Evolutionary conservation across 2,797 vertebrate species (phyloP), one percentile per base, ranked within the genome.

Genomic region (Fratercula arctica): DNA sequence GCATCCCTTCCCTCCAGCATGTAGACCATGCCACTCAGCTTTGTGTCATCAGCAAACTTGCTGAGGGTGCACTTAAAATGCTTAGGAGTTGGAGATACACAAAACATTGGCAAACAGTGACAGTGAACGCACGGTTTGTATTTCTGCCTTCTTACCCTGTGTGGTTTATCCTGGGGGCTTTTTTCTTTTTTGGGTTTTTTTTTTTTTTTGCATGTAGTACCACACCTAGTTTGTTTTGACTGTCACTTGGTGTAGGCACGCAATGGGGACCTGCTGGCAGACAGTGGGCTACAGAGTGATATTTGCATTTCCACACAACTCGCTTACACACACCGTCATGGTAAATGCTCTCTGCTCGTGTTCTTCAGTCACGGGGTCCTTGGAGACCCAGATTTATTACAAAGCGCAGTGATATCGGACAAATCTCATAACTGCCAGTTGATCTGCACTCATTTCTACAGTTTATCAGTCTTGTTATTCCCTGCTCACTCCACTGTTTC

Each of bases 101-200:
- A 3, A 37, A 87, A 46, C 37, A 35, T 33, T 60, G 53, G 35
- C 46, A 74, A 85, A 37, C 57, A 31, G 35, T 12, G 13, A 23
- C 3, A 5, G 46, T 41, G 54, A 87, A 23, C 28, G 56, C 1
- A 5, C 0, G 0, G 13, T 70, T 81, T 79, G n/a, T 64, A 19
- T 66, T 89, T 84, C 54, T 82, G 89, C 31, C 46, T 90, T 41
- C 37, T 64, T 78, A 33, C 3, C 23, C 20, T 13, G 0, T 37
- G 53, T 28, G 61, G 39, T 88, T 93, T 80, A 23, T 69, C 75
- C 46, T 37, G 46, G 0, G 2, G 46, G 51, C 4, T 66, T 50
- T 46, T 31, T 50, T 11, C 3, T 46, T 53, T 37, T 28, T 25
- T 26, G 45, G 41, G 26, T 59, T 33, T 11, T 35, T 48, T n/a